Percentiles rank a stretch among this genome's conserved stretches.
phyloP scores from a whole-genome alignment of 1,140 invertebrate species.

The Samia ricini region DNA sequence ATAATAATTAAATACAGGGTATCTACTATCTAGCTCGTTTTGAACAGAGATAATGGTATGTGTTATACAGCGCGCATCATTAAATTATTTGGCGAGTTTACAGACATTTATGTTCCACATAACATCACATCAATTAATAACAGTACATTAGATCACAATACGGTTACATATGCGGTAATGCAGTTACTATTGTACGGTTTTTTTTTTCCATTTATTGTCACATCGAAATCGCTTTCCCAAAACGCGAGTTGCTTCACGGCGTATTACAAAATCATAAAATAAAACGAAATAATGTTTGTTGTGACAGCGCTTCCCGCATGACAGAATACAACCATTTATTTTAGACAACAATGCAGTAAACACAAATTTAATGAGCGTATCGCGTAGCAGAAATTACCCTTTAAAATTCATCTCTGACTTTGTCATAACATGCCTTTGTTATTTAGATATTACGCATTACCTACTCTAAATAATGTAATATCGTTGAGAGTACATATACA shows the following conservation, averaged over 20 bases:
- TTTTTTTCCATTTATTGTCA: slow-evolving; percentile 43
- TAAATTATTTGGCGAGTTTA: not conserved
- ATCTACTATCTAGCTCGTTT: too few species aligned
- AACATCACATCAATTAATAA: slow-evolving; percentile 36
- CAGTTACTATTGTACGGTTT: not conserved
- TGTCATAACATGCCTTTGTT: slow-evolving; percentile 2
- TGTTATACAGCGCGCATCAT: not conserved
- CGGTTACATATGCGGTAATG: slow-evolving; percentile 19
- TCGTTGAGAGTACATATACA: too few species aligned
- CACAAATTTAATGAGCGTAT: slow-evolving; percentile 61
- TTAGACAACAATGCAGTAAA: slow-evolving; percentile 67
- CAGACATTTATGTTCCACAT: not conserved
- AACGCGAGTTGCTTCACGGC: slow-evolving; percentile 61
- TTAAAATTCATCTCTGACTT: slow-evolving; percentile 28
- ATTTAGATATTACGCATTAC: not conserved
- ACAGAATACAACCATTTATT: slow-evolving; percentile 67
- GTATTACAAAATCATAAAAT: slow-evolving; percentile 66
- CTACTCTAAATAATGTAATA: too few species aligned
- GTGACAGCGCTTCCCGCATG: slow-evolving; percentile 69
- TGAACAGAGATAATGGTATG: too few species aligned
- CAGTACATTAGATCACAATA: slow-evolving; percentile 43
- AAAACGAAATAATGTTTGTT: slow-evolving; percentile 74
- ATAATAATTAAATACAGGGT: too few species aligned
- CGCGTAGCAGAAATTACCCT: slow-evolving; percentile 55
- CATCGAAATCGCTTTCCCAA: slow-evolving; percentile 51